Conservation (phyloP, 2,113 vertebrate species). For the Agapornis roseicollis region DNA sequence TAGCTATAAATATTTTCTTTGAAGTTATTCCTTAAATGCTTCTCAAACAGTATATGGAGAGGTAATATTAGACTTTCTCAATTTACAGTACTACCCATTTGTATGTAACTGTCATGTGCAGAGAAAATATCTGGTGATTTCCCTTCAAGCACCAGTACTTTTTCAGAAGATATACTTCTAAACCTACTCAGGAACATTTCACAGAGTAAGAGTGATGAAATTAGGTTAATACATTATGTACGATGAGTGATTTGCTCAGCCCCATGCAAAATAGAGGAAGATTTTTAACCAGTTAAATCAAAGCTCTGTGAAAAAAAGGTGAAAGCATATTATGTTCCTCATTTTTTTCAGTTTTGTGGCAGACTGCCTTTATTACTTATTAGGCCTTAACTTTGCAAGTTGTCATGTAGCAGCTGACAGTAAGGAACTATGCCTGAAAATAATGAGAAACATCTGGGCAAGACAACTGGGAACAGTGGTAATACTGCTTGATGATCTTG, state of each 20-base stretch:
- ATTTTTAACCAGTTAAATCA: neutral
- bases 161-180: neutral
- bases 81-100: neutral
- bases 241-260: neutral
- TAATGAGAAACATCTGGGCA: neutral
- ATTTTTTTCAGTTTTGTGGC: neutral
- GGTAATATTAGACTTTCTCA: neutral
- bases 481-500: neutral
- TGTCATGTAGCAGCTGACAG: neutral
- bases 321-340: neutral
- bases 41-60: neutral
- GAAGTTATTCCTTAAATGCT: neutral
- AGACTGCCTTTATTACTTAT: neutral
- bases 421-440: neutral
- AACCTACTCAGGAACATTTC: neutral
- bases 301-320: neutral
- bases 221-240: constrained; percentile 42
- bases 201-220: neutral
- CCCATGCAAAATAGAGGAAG: neutral
- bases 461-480: neutral
- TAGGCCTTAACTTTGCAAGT: neutral
- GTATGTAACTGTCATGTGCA: neutral
- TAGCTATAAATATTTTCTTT: neutral
- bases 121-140: neutral
- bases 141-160: neutral